Percentiles rank a stretch among this genome's conserved stretches.
These are phyloP conservation scores for Stomorhina lunata DNA, from an alignment of 2,888 invertebrate genomes.

Conservation along the genomic window DNA sequence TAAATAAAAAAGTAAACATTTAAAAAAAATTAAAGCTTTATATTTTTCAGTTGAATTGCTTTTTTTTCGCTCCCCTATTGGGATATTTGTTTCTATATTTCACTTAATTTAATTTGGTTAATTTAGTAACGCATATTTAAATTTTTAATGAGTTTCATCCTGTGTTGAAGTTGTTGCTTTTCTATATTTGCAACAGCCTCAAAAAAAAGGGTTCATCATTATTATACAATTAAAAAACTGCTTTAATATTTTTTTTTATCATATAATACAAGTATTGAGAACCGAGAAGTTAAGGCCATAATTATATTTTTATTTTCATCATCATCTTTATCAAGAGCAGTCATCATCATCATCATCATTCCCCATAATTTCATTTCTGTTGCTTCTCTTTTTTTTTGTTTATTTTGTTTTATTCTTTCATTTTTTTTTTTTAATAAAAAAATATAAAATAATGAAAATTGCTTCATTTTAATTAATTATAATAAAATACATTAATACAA, in stretches of 20 bases:
- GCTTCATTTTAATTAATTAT: constrained; percentile 59
- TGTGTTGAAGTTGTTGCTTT: constrained; percentile 6
- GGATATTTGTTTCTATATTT: neutral
- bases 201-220: constrained; percentile 32
- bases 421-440: neutral
- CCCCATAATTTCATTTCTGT: constrained; percentile 40
- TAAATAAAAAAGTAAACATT: constrained; percentile 6
- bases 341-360: constrained; percentile 19
- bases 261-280: constrained; percentile 12
- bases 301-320: constrained; percentile 41
- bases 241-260: constrained; percentile 31
- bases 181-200: neutral
- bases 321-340: constrained; percentile 11
- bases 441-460: constrained; percentile 35
- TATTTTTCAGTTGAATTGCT: neutral
- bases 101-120: constrained; percentile 58
- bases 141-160: constrained; percentile 50
- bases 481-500: constrained; percentile 40
- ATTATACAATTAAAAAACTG: constrained; percentile 15
- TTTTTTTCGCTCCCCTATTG: neutral
- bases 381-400: constrained; percentile 8
- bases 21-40: constrained; percentile 18
- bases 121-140: constrained; percentile 52
- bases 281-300: constrained; percentile 22
- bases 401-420: neutral